These are phyloP conservation scores for Platanista minor DNA, from an alignment of 2,113 vertebrate species.

Conservation along the genomic window DNA sequence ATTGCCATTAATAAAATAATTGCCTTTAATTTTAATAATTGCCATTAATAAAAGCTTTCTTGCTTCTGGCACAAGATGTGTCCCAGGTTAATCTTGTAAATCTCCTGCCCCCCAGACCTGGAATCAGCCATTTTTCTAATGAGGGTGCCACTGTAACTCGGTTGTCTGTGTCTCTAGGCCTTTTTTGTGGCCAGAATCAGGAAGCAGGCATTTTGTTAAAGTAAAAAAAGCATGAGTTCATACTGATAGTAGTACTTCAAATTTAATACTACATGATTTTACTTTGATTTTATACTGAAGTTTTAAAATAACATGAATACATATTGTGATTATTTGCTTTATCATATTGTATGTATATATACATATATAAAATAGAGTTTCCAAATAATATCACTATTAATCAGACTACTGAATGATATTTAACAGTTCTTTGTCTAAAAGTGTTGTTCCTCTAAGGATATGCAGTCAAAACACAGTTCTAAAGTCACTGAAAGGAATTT, in stretches of 20 bases:
- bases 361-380: background rate
- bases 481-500: background rate
- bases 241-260: background rate
- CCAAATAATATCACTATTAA: background rate
- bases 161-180: background rate
- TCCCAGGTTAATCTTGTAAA: background rate
- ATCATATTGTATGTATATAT: background rate
- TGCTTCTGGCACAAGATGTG: background rate
- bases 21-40: no score
- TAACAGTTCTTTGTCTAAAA: background rate
- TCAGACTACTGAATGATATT: background rate
- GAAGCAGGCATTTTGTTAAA: constrained; percentile 13
- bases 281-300: background rate
- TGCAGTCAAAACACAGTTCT: background rate
- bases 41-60: no score
- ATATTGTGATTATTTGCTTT: background rate
- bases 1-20: no score
- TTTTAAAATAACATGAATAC: background rate
- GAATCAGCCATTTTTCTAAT: background rate
- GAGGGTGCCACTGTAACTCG: background rate
- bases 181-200: background rate
- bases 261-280: background rate
- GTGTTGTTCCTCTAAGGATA: background rate
- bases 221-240: background rate
- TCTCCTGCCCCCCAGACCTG: background rate